A percentile compares a stretch with the other conserved stretches of the same genome.
phyloP scores from a whole-genome alignment of 2,888 invertebrate genomes.

The Lepidonotus clava region DNA sequence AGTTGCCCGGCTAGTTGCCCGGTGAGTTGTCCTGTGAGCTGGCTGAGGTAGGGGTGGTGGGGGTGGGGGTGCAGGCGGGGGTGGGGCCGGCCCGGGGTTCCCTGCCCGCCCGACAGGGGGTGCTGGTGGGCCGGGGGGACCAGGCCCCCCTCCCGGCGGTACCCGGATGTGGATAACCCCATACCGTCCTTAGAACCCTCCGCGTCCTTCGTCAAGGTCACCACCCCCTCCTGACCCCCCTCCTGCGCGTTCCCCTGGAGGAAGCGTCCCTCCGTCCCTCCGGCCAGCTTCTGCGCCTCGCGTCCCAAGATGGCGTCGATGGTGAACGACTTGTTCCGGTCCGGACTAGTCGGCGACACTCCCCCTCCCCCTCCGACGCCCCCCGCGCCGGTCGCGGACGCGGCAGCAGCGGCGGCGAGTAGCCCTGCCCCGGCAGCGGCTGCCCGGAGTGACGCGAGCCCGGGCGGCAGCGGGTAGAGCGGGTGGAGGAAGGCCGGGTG shows the following conservation, averaged over 20 bases:
- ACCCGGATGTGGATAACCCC: no score
- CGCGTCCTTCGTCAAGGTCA: background rate
- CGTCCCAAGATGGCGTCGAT: constrained; percentile 53
- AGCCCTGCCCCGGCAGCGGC: background rate
- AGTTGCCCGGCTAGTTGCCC: background rate
- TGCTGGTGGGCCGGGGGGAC: background rate
- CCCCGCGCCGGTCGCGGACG: background rate
- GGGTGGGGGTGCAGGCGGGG: constrained; percentile 14
- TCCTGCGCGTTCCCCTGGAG: background rate
- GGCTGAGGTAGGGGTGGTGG: background rate
- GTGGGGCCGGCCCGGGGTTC: background rate
- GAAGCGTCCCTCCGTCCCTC: background rate
- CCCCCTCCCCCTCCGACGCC: background rate
- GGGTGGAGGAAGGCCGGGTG: constrained; percentile 56
- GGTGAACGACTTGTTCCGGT: constrained; percentile 50
- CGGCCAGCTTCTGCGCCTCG: constrained; percentile 15
- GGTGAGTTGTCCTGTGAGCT: background rate
- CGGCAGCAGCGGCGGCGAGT: background rate
- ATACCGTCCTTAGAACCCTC: background rate
- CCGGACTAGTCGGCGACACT: background rate
- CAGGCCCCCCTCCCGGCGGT: background rate
- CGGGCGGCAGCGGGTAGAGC: constrained; percentile 41
- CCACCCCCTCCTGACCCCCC: background rate
- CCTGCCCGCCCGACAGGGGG: background rate
- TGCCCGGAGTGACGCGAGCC: constrained; percentile 27